Conservation (phyloP, 1,140 invertebrate genomes). For the Periplaneta americana region DNA sequence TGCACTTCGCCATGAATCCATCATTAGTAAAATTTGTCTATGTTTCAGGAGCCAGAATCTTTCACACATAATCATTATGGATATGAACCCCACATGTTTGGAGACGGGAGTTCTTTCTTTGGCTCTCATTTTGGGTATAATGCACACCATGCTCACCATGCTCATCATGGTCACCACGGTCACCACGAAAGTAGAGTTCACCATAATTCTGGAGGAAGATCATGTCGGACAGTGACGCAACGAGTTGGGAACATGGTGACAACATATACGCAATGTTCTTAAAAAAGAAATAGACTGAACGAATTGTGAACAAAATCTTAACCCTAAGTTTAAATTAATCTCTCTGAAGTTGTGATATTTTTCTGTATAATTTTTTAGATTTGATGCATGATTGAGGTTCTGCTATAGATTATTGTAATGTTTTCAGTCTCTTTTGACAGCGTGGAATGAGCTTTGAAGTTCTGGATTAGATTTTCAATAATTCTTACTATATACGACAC, state of each 20-base stretch:
- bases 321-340: no score
- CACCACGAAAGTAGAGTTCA: neutral
- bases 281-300: no score
- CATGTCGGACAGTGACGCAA: conserved; percentile 37
- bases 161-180: neutral
- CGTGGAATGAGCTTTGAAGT: no score
- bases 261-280: conserved; percentile 40
- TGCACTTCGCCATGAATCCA: no score
- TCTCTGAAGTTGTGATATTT: no score
- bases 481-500: no score
- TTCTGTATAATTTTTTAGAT: no score
- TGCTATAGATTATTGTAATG: no score
- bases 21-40: neutral
- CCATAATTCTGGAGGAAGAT: neutral
- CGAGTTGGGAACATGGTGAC: conserved; percentile 37
- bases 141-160: neutral
- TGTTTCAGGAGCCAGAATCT: neutral
- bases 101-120: conserved; percentile 13
- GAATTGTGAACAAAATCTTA: no score
- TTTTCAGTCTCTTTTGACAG: no score
- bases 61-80: conserved; percentile 1
- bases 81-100: conserved; percentile 7
- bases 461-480: no score
- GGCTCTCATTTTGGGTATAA: conserved; percentile 5
- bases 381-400: no score